Evolutionary conservation across 2,888 invertebrate genomes (phyloP), one percentile per base, ranked within the genome.

Genomic region (Nipponacmea schrenckii): DNA sequence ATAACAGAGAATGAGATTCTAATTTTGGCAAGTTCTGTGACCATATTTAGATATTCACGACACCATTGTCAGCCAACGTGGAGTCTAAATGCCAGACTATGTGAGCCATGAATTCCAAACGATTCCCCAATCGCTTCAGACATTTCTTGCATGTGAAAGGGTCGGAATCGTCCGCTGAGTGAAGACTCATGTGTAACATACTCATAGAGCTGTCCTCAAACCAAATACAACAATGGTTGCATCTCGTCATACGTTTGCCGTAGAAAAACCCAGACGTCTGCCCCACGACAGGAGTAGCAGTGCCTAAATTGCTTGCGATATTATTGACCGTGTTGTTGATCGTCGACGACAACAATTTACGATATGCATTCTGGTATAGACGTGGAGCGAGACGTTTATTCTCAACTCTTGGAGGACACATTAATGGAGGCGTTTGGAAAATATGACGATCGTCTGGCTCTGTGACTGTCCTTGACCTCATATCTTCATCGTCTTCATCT

Each of bases 131-230:
- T 56, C 80, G 81, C 72, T 84, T 84, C 73, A 80, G 72, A 74
- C 84, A 84, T 71, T 83, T 83, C 26, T 81, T 73, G 68, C 84
- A 84, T 0, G 81, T 83, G 71, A 84, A 84, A 0, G 84, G 84
- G 66, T 83, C 83, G 0, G 77, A 68, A 12, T 79, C 80, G 45
- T 83, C 83, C 0, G 82, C 82, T 0, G 78, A 77, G 65, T 84
- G 84, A 0, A 84, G 76, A 44, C 82, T 81, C 66, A 81, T 82
- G 67, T 84, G 84, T 14, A 84, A 73, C 74, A 84, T 64, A 50
- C 68, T 72, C 71, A 75, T 64, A 50, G 75, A 70, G 44, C 73
- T 62, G 46, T 75, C 77, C 67, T 78, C 76, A 64, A 72, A 74
- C 77, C 73, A 73, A 62, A 83, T 83, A 63, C 70, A 75, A 71